Conservation (phyloP, 2,113 vertebrate species). For the Eupsittula cactorum region DNA sequence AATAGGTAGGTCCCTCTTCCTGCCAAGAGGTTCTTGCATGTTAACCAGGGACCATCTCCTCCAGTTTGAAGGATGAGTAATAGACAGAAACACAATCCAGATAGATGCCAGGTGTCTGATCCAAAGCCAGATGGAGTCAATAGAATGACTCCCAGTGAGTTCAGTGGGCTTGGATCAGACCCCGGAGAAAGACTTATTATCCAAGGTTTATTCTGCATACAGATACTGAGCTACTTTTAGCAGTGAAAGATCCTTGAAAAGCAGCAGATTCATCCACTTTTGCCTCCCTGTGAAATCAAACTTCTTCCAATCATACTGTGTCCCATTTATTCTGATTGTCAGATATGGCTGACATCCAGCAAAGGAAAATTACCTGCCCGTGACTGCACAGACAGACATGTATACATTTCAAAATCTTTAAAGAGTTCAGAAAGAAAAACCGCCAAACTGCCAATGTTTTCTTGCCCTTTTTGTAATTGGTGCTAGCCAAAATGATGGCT, state of each 20-base stretch:
- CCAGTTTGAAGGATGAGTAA: conserved; percentile 36
- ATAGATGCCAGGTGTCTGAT: conserved; percentile 31
- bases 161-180: conserved; percentile 35
- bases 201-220: neutral
- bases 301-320: neutral
- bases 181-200: conserved; percentile 20
- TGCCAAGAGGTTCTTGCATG: conserved; percentile 54
- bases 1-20: conserved; percentile 29
- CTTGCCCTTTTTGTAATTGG: neutral
- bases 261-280: neutral
- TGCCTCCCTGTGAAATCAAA: neutral
- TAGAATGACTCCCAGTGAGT: conserved; percentile 34
- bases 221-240: neutral
- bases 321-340: conserved; percentile 2
- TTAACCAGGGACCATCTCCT: conserved; percentile 54
- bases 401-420: neutral
- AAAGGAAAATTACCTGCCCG: conserved; percentile 12
- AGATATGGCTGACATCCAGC: conserved; percentile 7
- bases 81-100: conserved; percentile 13
- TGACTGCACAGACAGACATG: neutral
- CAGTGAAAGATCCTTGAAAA: neutral
- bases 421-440: neutral
- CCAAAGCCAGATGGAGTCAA: conserved; percentile 39
- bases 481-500: neutral
- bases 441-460: neutral